phyloP scores from a whole-genome alignment of 1,140 invertebrate genomes.

The Araneus ventricosus region DNA sequence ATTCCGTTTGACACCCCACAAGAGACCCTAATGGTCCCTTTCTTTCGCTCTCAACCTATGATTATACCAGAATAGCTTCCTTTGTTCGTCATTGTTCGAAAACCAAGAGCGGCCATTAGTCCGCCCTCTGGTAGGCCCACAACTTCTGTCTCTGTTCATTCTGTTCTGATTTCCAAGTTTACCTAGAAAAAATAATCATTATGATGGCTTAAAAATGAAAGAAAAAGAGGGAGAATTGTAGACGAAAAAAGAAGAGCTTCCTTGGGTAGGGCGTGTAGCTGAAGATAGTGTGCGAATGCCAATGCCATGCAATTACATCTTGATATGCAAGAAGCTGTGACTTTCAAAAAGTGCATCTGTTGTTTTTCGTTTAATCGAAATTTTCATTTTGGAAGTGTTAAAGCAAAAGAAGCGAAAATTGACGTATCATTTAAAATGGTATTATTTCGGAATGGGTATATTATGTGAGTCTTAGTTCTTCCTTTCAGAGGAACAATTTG shows the following conservation, averaged over 20 bases:
- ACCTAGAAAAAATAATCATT: neutral
- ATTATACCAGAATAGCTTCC: conserved; percentile 26
- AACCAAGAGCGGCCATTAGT: neutral
- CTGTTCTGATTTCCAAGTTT: neutral
- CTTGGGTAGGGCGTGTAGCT: neutral
- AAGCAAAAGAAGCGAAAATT: no score
- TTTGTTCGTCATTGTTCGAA: conserved; percentile 62
- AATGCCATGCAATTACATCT: no score
- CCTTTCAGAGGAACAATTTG: no score
- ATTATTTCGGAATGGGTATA: no score
- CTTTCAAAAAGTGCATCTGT: no score
- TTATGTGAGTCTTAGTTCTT: no score
- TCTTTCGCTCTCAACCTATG: neutral
- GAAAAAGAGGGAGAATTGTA: neutral
- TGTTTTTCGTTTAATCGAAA: no score
- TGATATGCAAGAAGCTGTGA: no score
- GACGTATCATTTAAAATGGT: no score
- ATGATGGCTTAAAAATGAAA: neutral
- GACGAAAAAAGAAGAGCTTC: neutral
- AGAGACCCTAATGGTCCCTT: conserved; percentile 42
- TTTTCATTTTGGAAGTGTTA: no score
- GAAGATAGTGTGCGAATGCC: neutral
- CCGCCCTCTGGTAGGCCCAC: neutral
- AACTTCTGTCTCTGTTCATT: neutral
- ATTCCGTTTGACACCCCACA: conserved; percentile 38